Percentiles rank a stretch among this genome's conserved stretches.
Evolutionary conservation across 2,888 invertebrate species (phyloP).

Genomic region (Ypsolopha sequella): DNA sequence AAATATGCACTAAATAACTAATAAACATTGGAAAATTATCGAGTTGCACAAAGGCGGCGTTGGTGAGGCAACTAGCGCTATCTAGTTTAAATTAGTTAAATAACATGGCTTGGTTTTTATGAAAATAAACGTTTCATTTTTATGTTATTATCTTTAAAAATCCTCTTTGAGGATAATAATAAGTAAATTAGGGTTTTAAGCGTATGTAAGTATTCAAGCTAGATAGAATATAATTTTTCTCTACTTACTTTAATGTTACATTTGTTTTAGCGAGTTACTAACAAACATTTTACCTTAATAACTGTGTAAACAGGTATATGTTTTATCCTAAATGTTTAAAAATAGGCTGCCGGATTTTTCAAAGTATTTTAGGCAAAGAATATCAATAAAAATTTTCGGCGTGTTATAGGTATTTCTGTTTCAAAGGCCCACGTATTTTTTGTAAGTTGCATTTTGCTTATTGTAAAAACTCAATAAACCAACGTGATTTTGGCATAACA

Average conservation of each 20-base stretch:
- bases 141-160: no score
- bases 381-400: no score
- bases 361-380: no score
- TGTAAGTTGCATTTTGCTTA: not conserved
- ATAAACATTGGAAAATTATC: no score
- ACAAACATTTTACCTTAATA: not conserved
- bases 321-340: not conserved
- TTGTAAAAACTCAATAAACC: not conserved
- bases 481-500: no score
- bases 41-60: no score
- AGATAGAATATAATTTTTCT: not conserved
- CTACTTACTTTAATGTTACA: not conserved
- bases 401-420: not conserved
- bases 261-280: not conserved
- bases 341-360: no score
- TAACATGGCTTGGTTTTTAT: not conserved
- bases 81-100: not conserved
- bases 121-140: not conserved
- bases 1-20: no score
- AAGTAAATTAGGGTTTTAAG: no score
- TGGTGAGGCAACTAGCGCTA: not conserved
- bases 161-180: no score
- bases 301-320: not conserved
- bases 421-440: not conserved
- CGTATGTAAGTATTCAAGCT: no score